phyloP scores from a whole-genome alignment of 2,888 invertebrate genomes.

The Acanthoscelides obtectus region DNA sequence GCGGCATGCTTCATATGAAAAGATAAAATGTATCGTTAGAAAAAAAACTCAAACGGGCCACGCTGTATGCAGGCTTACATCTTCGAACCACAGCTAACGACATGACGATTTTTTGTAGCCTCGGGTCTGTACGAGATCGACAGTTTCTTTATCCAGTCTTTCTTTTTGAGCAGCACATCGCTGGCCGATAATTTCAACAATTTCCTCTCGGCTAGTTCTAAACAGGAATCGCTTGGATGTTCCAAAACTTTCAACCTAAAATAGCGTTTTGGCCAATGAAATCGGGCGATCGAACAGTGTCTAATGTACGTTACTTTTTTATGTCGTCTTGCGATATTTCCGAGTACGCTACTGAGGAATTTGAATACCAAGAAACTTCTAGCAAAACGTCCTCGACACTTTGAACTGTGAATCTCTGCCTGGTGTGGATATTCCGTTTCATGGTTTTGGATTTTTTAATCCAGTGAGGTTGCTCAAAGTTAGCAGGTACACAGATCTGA shows the following conservation, averaged over 20 bases:
- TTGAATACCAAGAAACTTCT: slow-evolving; percentile 76
- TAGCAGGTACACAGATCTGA: slow-evolving; percentile 50
- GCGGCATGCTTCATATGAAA: slow-evolving; percentile 17
- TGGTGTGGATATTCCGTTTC: slow-evolving; percentile 48
- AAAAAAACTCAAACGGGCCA: too few relatives aligned
- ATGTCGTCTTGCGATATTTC: slow-evolving; percentile 73
- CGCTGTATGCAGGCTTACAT: too few relatives aligned
- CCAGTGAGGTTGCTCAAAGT: slow-evolving; percentile 77
- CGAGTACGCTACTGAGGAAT: slow-evolving; percentile 52
- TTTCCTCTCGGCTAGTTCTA: slow-evolving; percentile 86
- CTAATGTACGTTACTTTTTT: slow-evolving; percentile 50
- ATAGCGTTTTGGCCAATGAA: neutral
- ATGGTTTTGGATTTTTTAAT: slow-evolving; percentile 71
- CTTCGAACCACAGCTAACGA: slow-evolving; percentile 32
- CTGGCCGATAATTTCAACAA: slow-evolving; percentile 72
- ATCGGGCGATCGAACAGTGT: neutral
- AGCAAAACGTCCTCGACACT: slow-evolving; percentile 76
- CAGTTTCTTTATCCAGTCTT: slow-evolving; percentile 71
- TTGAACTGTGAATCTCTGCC: slow-evolving; percentile 67
- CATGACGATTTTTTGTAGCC: slow-evolving; percentile 36
- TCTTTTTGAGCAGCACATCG: slow-evolving; percentile 71
- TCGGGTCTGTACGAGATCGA: slow-evolving; percentile 37
- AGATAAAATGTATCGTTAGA: neutral
- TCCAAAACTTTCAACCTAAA: slow-evolving; percentile 73
- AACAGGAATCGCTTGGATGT: slow-evolving; percentile 80